Evolutionary conservation across 2,797 vertebrate species (phyloP).

Genomic region (Enteromius unitaeniatus): DNA sequence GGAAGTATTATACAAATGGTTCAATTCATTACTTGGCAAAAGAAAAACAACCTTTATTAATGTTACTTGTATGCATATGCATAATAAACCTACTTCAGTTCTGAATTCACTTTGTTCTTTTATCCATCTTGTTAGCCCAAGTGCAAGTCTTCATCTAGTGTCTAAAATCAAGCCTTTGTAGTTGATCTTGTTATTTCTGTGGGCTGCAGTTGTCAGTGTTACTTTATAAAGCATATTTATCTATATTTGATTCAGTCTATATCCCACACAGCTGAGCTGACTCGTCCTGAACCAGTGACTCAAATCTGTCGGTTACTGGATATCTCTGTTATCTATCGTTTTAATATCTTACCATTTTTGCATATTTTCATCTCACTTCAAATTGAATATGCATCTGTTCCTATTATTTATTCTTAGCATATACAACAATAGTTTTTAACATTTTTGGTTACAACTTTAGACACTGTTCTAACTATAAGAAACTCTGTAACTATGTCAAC

Average conservation of each 20-base stretch:
- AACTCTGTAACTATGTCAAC: too few relatives aligned
- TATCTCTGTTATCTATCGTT: neutral
- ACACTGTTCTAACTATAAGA: too few relatives aligned
- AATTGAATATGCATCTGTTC: neutral
- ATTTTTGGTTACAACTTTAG: too few relatives aligned
- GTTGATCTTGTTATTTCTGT: neutral
- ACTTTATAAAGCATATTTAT: neutral
- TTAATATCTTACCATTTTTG: neutral
- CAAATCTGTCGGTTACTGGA: neutral
- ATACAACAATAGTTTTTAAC: too few relatives aligned
- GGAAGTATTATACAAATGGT: neutral
- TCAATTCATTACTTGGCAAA: neutral
- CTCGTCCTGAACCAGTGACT: neutral
- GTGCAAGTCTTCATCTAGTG: neutral
- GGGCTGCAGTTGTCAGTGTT: neutral
- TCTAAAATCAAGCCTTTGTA: neutral
- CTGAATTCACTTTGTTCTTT: neutral
- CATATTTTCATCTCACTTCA: neutral
- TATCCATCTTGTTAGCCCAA: neutral
- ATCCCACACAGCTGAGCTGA: neutral
- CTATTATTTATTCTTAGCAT: too few relatives aligned
- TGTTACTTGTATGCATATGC: neutral
- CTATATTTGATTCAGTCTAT: neutral
- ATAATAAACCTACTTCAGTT: neutral
- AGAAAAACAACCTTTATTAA: neutral